Base-by-base conservation (phyloP, 1,140 invertebrate genomes). In the Caenorhabditis inopinata region DNA sequence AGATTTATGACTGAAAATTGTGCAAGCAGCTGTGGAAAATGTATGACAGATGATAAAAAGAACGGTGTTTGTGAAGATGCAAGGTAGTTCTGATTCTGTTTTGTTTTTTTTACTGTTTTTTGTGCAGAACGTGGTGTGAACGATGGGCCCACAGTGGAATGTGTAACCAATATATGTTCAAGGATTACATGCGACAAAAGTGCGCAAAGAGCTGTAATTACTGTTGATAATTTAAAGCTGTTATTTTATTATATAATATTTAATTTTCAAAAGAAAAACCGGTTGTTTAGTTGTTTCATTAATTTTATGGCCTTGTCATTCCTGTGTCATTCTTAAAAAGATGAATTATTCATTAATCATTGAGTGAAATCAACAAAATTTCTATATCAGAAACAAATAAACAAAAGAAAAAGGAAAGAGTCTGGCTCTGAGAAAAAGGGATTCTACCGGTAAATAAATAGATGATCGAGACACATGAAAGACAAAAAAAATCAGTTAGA, bases 1-100 rank as follows among this genome's bases (percentile, higher is more conserved):
- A 75, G 62, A 14, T 86, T 86, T 58, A 86, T 86, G 85, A 25
- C 73, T 2, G 81, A 83, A 32, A 85, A 87, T 78, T 86, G 85
- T 77, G 58, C 85, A 11, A 49, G 48, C 21, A 85, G 79, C 48
- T 86, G 85, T 51, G 77, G 68, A 16, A 79, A 75, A 18, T 86
- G 85, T 79, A 2, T 21, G 14, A 21, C 49, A 27, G 27, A 46
- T 1, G 68, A 42, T n/a, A 47, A 25, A 7, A 46, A 48, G 29
- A 78, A 46, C 14, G 46, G 25, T 53, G 76, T 42, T 38, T 83
- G 82, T 49, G 78, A 76, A 38, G 85, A 86, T 58, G 42, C 53
- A 27, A 79, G 78, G 78, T 79, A 49, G 7, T 2, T 74, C 25
- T 42, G 23, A 9, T 42, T 0, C 1, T 2, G 11, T 12, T 6